Evolutionary conservation across 2,888 invertebrate species (phyloP).

Genomic region (Oscheius sp.): DNA sequence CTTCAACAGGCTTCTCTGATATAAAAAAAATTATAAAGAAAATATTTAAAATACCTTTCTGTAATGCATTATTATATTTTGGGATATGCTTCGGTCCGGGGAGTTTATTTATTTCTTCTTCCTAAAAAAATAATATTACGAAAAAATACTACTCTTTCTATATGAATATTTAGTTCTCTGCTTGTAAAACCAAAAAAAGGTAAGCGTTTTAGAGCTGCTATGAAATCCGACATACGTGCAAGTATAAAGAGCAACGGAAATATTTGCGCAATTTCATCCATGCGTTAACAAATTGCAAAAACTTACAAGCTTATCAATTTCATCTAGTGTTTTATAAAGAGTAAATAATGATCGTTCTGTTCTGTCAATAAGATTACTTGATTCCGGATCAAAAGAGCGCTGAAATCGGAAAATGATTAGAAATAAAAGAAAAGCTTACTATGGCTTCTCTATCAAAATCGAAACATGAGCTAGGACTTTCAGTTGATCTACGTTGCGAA

Average conservation of each 20-base stretch:
- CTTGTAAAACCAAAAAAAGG: not conserved
- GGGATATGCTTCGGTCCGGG: not conserved
- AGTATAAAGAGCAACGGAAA: too few relatives aligned
- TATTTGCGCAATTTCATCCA: not conserved
- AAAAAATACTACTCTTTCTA: not conserved
- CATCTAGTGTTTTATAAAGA: not conserved
- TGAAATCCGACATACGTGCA: not conserved
- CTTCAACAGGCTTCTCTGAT: not conserved
- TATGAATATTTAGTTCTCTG: not conserved
- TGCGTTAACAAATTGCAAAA: not conserved
- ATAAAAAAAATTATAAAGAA: not conserved
- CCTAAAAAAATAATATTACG: not conserved
- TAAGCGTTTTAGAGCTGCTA: not conserved
- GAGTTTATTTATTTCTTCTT: not conserved
- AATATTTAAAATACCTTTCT: not conserved
- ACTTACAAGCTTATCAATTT: not conserved
- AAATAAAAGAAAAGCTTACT: not conserved
- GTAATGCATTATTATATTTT: not conserved
- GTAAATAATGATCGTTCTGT: too few relatives aligned
- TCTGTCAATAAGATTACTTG: too few relatives aligned
- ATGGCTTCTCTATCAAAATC: not conserved
- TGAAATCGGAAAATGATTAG: not conserved
- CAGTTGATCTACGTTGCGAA: conserved; percentile 1
- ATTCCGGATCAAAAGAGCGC: too few relatives aligned
- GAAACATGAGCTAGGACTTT: not conserved